phyloP scores from a whole-genome alignment of 2,113 vertebrate genomes.

The Chamaea fasciata region DNA sequence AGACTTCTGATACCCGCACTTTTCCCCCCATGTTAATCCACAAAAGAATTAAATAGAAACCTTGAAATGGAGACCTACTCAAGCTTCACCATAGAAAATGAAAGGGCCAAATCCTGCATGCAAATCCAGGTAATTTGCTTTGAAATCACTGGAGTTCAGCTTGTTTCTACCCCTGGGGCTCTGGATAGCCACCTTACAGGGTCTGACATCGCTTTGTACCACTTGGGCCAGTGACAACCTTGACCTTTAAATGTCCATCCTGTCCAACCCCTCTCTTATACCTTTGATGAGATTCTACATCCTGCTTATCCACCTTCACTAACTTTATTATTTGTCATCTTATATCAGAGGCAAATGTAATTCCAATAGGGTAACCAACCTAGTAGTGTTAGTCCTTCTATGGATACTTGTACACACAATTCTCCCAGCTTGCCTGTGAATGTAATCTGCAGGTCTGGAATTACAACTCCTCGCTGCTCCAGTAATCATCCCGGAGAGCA shows the following conservation, averaged over 20 bases:
- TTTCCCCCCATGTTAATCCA: background rate
- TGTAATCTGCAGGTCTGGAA: constrained; percentile 63
- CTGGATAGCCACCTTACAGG: background rate
- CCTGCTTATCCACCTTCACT: constrained; percentile 59
- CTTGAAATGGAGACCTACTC: background rate
- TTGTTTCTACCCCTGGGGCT: background rate
- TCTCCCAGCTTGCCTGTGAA: constrained; percentile 51
- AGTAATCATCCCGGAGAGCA: background rate
- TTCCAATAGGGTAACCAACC: constrained; percentile 61
- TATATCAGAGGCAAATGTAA: constrained; percentile 69
- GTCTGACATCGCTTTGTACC: background rate
- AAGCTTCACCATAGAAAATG: background rate
- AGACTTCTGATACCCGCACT: background rate
- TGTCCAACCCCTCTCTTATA: background rate
- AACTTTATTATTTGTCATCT: constrained; percentile 71
- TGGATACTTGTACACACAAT: constrained; percentile 46
- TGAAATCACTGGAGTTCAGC: background rate
- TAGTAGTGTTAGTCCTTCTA: constrained; percentile 66
- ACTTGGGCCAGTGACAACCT: background rate
- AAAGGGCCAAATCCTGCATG: background rate
- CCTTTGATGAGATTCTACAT: constrained; percentile 60
- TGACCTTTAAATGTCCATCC: background rate
- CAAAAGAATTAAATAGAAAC: background rate
- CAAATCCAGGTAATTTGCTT: background rate
- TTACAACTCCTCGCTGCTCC: constrained; percentile 54